Evolutionary conservation across 2,797 vertebrate genomes (phyloP).

Genomic region (Strix occidentalis): DNA sequence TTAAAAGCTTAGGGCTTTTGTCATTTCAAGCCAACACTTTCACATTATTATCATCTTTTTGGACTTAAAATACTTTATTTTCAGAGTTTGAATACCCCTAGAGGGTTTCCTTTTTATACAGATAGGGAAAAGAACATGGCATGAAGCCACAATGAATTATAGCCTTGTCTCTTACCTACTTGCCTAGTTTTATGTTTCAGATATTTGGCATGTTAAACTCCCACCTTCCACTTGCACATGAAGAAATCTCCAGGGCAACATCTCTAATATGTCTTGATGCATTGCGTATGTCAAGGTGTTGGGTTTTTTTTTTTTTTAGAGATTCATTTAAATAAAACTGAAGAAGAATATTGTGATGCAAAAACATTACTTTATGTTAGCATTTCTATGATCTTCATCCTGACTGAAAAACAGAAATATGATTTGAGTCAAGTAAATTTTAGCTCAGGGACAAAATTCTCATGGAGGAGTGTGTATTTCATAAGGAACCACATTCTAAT

Average conservation of each 20-base stretch:
- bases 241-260: constrained; percentile 17
- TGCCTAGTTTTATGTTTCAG: background rate
- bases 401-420: background rate
- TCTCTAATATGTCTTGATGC: background rate
- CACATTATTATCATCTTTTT: constrained; percentile 9
- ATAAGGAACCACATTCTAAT: background rate
- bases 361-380: background rate
- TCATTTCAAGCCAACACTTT: constrained; percentile 3
- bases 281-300: background rate
- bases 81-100: background rate
- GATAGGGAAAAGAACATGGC: background rate
- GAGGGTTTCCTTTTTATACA: background rate
- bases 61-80: constrained; percentile 16
- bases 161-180: constrained; percentile 11
- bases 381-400: background rate
- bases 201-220: background rate
- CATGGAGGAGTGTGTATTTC: background rate
- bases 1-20: constrained; percentile 33
- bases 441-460: background rate
- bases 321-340: background rate
- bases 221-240: background rate
- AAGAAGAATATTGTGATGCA: background rate
- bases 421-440: background rate
- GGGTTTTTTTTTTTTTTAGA: background rate
- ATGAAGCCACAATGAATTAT: constrained; percentile 10